Evolutionary conservation across 2,797 vertebrate species (phyloP).

Genomic region (Okamejei kenojei): DNA sequence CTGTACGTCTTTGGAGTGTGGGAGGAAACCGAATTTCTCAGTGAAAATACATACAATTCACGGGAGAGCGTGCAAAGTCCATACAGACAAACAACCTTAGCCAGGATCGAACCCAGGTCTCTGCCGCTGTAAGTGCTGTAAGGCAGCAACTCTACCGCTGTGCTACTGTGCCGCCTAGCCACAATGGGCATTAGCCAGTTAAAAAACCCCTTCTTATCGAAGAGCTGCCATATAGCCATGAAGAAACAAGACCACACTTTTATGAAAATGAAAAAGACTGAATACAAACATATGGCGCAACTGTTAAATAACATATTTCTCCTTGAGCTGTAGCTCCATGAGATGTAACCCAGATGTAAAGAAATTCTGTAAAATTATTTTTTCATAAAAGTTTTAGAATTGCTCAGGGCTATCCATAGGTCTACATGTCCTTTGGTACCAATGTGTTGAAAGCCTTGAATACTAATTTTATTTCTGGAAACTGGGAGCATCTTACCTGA

Average conservation of each 20-base stretch:
- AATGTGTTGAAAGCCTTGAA: neutral
- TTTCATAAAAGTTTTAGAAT: conserved; percentile 25
- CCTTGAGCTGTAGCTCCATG: neutral
- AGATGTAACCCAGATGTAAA: neutral
- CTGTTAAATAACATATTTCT: conserved; percentile 7
- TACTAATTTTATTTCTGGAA: neutral
- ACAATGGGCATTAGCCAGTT: neutral
- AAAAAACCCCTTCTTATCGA: neutral
- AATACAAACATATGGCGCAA: neutral
- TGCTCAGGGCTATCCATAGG: neutral
- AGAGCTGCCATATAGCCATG: neutral
- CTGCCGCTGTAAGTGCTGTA: too few relatives aligned
- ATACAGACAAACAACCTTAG: too few relatives aligned
- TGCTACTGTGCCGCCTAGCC: neutral
- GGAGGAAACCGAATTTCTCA: too few relatives aligned
- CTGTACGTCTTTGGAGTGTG: too few relatives aligned
- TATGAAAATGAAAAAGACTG: neutral
- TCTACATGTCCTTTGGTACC: neutral
- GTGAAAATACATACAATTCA: too few relatives aligned
- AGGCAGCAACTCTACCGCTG: too few relatives aligned
- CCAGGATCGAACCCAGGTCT: too few relatives aligned
- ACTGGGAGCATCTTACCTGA: neutral
- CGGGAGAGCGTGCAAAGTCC: too few relatives aligned
- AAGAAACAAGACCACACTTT: neutral
- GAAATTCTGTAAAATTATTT: conserved; percentile 6